Conservation (phyloP, 2,888 invertebrate genomes). For the Tipula vernalis region DNA sequence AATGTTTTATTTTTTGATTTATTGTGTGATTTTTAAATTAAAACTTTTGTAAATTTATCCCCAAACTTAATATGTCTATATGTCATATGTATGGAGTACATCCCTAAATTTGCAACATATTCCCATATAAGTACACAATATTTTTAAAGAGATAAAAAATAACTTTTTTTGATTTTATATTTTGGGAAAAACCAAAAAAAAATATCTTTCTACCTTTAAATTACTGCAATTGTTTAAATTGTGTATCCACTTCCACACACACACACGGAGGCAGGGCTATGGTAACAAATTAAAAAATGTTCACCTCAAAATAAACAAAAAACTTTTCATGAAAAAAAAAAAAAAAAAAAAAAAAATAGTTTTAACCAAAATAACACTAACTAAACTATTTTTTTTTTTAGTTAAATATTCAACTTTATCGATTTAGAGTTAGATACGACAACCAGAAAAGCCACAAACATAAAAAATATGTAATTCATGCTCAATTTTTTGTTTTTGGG, state of each 20-base stretch:
- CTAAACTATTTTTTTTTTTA: background rate
- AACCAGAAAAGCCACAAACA: constrained; percentile 4
- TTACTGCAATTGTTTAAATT: background rate
- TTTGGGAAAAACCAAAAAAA: background rate
- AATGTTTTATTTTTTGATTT: background rate
- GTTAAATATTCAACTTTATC: background rate
- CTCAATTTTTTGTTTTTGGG: background rate
- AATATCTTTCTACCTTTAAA: background rate
- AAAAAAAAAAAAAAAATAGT: background rate
- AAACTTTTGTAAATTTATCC: background rate
- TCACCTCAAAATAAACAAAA: background rate
- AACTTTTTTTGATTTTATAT: background rate
- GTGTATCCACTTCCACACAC: background rate
- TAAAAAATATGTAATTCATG: background rate
- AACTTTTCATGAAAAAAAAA: background rate
- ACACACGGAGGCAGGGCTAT: background rate
- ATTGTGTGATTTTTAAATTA: background rate
- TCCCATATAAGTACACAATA: background rate
- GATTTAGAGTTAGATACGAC: background rate
- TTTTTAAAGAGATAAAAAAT: background rate
- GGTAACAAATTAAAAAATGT: background rate
- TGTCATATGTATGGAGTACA: background rate
- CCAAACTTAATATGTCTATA: background rate
- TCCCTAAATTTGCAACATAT: background rate
- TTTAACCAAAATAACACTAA: constrained; percentile 4